Conservation (phyloP, 2,888 invertebrate species). For the Fragum sueziense region DNA sequence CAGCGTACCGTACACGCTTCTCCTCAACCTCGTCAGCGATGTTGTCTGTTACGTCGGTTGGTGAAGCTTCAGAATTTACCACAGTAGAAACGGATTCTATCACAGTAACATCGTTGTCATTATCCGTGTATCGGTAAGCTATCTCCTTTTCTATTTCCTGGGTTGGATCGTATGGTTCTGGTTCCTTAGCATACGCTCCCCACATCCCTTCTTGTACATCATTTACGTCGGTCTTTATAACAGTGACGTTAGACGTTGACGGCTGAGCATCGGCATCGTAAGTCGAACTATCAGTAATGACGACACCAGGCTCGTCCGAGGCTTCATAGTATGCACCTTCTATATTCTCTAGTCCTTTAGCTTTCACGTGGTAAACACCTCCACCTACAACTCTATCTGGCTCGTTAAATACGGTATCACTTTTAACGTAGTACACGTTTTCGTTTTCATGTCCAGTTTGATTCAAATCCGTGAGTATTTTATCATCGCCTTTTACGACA, state of each 20-base stretch:
- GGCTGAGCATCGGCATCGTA: neutral
- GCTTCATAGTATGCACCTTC: neutral
- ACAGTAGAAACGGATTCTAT: neutral
- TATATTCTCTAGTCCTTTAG: slow-evolving; percentile 14
- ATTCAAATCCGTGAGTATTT: neutral
- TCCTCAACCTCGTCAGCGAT: neutral
- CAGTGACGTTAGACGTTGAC: neutral
- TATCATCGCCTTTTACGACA: slow-evolving; percentile 1
- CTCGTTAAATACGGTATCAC: neutral
- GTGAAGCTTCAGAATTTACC: neutral
- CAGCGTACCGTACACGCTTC: slow-evolving; percentile 15
- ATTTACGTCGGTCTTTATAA: neutral
- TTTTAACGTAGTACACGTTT: slow-evolving; percentile 12
- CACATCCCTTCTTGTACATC: slow-evolving; percentile 28
- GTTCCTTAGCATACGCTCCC: slow-evolving; percentile 36
- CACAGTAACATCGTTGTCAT: neutral
- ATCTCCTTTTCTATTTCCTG: slow-evolving; percentile 21
- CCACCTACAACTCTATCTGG: neutral
- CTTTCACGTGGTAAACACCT: slow-evolving; percentile 36
- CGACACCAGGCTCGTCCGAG: neutral
- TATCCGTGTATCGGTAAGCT: slow-evolving; percentile 34
- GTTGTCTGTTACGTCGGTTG: neutral
- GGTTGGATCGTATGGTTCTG: slow-evolving; percentile 16
- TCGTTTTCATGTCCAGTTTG: neutral
- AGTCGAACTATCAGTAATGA: neutral